Evolutionary conservation across 2,113 vertebrate species (phyloP).

Genomic region (Dolichallabes microphthalmus): DNA sequence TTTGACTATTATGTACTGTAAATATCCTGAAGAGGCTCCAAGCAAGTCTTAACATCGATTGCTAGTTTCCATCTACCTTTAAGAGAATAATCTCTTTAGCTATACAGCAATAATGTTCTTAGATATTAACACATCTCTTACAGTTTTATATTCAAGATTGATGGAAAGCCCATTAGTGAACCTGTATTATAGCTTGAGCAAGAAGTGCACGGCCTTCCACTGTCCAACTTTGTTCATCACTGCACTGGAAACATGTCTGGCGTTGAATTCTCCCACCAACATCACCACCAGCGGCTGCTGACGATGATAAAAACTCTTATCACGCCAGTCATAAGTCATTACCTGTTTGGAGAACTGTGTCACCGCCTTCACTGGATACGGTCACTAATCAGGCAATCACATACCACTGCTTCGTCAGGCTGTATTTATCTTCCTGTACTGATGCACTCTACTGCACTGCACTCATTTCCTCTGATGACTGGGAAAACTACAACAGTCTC

Average conservation of each 20-base stretch:
- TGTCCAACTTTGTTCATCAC: not conserved
- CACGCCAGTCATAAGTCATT: slow-evolving; percentile 25
- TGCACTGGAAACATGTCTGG: not conserved
- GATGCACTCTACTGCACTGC: not conserved
- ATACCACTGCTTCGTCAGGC: not conserved
- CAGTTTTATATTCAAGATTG: not conserved
- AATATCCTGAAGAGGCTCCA: not conserved
- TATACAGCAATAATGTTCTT: not conserved
- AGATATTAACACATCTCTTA: not conserved
- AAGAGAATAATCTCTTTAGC: not conserved
- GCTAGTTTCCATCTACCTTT: not conserved
- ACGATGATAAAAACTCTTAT: not conserved
- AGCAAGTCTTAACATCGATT: not conserved
- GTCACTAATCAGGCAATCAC: slow-evolving; percentile 23
- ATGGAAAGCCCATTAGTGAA: not conserved
- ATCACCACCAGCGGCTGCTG: not conserved
- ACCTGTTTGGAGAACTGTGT: slow-evolving; percentile 37
- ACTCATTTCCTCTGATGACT: slow-evolving; percentile 37
- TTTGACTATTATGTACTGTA: not conserved
- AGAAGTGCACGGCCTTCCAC: not conserved
- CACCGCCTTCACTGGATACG: not conserved
- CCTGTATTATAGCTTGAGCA: not conserved
- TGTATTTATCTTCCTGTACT: slow-evolving; percentile 43
- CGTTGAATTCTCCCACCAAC: not conserved
- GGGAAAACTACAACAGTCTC: not conserved